A percentile compares a stretch with the other conserved stretches of the same genome.
Evolutionary conservation across 2,888 invertebrate species (phyloP).

Genomic region (Cordilura impudica): DNA sequence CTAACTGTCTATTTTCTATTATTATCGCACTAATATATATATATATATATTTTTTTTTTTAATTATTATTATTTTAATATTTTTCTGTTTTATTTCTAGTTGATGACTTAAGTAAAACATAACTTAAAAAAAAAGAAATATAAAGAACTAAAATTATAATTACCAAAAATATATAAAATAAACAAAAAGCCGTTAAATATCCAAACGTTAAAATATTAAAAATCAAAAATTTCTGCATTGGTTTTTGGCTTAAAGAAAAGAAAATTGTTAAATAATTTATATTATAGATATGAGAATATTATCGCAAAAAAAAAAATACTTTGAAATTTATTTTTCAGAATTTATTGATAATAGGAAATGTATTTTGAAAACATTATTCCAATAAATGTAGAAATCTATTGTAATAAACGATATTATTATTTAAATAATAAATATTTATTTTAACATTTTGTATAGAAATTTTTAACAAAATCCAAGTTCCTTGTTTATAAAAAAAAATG

Average conservation of each 20-base stretch:
- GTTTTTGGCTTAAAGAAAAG: constrained; percentile 36
- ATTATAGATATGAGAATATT: background rate
- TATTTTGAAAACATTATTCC: constrained; percentile 17
- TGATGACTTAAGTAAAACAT: constrained; percentile 55
- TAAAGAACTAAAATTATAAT: constrained; percentile 24
- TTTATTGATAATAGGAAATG: background rate
- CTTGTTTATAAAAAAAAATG: constrained; percentile 22
- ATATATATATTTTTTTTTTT: constrained; percentile 20
- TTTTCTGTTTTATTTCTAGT: constrained; percentile 53
- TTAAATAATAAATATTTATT: constrained; percentile 16
- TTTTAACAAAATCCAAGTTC: constrained; percentile 29
- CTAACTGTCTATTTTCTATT: too few species aligned
- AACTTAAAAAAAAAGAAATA: constrained; percentile 34
- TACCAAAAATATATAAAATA: too few species aligned
- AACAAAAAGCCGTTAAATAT: constrained; percentile 8
- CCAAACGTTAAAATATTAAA: constrained; percentile 11
- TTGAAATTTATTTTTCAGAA: constrained; percentile 12
- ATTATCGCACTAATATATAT: too few species aligned
- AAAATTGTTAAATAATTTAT: constrained; percentile 15
- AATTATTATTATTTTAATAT: constrained; percentile 18
- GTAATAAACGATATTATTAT: constrained; percentile 10
- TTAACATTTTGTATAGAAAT: constrained; percentile 9
- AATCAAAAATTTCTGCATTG: constrained; percentile 46
- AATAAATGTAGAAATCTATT: background rate
- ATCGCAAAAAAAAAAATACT: constrained; percentile 9